Base-by-base conservation (phyloP, 2,797 vertebrate genomes). In the Myotis vivesi region DNA sequence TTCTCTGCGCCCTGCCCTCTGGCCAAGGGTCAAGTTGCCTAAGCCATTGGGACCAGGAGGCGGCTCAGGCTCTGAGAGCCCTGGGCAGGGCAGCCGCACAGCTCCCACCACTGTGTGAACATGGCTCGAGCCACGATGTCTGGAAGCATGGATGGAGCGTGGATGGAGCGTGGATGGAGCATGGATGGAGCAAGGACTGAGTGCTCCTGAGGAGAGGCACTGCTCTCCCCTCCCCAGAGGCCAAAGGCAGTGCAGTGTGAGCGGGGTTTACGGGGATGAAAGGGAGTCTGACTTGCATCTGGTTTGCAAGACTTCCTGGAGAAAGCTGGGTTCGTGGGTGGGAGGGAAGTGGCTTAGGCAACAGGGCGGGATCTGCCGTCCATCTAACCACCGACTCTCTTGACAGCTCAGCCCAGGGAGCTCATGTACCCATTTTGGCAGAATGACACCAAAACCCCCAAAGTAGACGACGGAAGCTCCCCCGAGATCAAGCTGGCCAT, bases 391-490 rank as follows among this genome's bases (percentile, higher is more conserved):
- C 30, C 55, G 3, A 95, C 86, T 97, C 97, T 95, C 92, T 96
- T 72, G 94, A 82, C 97, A 99, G 99, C 97, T 97, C 97, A 98
- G 41, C 87, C 98, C 98, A 98, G 97, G 98, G 98, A 98, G 8
- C 98, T 98, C 97, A 98, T 99, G 97, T 99, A 99, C 95, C 99
- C 99, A 0, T 99, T 99, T 97, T 99, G 99, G 98, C 99, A 99
- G 84, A 98, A 98, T 10, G 98, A 99, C 98, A 98, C 99, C 22
- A 99, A 99, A 98, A 99, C 99, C 8, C 99, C 99, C 80, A 99
- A 99, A 98, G 99, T 99, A 93, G 99, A 99, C 2, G 99, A 99
- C 75, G 99, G 99, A 91, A 99, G 99, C 98, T 99, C 99, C 33
- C 93, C 99, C 0, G 99, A 99, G 98, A 98, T 99, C 91, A 98